These are phyloP conservation scores for Sminthopsis crassicaudata DNA, from an alignment of 2,113 vertebrate genomes.

Conservation along the genomic window DNA sequence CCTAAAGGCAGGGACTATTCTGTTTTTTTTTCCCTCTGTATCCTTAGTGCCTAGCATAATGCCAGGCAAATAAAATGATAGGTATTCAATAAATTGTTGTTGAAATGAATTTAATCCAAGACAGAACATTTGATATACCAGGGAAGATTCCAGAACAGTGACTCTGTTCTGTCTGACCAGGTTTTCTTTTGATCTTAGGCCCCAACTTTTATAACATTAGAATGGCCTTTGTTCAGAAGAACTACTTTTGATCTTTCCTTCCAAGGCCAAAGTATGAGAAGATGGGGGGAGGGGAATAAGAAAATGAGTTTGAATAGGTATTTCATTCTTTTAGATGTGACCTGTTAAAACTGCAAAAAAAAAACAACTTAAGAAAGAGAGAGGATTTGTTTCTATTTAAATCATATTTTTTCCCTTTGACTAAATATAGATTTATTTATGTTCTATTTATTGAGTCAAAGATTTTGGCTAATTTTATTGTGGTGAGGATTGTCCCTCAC, in stretches of 20 bases:
- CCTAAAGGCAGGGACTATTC: not conserved
- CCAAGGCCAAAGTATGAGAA: not conserved
- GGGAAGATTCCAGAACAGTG: not conserved
- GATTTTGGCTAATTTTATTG: not conserved
- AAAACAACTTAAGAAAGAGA: not conserved
- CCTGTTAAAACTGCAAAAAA: not conserved
- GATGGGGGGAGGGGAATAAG: not conserved
- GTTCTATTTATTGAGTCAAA: conserved; percentile 25
- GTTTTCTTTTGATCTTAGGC: not conserved
- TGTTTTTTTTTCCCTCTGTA: not conserved
- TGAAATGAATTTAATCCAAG: conserved; percentile 12
- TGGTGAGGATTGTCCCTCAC: not conserved
- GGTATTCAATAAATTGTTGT: not conserved
- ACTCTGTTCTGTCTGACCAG: not conserved
- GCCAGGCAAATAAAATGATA: not conserved
- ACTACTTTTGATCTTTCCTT: not conserved
- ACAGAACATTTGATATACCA: not conserved
- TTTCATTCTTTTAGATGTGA: not conserved
- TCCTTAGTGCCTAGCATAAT: not conserved
- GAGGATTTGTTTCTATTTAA: not conserved
- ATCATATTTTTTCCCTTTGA: not conserved
- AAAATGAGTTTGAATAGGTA: not conserved
- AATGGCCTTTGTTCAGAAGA: not conserved
- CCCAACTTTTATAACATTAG: not conserved
- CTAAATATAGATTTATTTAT: not conserved